Conservation (phyloP, 2,888 invertebrate genomes). For the Mesorhabditis spiculigera region DNA sequence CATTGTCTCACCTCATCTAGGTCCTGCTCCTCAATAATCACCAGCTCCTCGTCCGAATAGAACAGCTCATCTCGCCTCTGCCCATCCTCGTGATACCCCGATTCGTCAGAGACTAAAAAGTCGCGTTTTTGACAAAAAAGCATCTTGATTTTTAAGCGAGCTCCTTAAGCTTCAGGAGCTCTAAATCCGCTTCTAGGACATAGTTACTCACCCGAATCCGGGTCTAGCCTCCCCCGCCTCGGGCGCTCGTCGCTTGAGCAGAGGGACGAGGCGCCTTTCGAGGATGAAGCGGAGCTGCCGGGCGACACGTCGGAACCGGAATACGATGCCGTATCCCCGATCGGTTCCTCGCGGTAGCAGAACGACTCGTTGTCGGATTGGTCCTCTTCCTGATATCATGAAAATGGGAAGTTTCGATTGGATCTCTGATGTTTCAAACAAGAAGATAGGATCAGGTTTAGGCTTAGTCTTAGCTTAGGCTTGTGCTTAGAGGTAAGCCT, state of each 20-base stretch:
- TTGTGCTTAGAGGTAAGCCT: too few relatives aligned
- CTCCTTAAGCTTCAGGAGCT: neutral
- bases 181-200: too few relatives aligned
- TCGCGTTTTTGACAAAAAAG: neutral
- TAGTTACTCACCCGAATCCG: neutral
- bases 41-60: slow-evolving; percentile 39
- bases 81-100: slow-evolving; percentile 38
- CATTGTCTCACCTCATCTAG: slow-evolving; percentile 26
- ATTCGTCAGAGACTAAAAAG: slow-evolving; percentile 4
- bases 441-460: too few relatives aligned
- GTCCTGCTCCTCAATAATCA: slow-evolving; percentile 42
- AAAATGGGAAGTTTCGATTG: neutral
- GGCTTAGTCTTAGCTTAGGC: too few relatives aligned
- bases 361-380: slow-evolving; percentile 36
- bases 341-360: slow-evolving; percentile 44
- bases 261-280: neutral
- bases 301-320: slow-evolving; percentile 12
- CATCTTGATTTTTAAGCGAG: neutral
- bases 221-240: neutral
- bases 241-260: neutral
- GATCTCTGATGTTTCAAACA: neutral
- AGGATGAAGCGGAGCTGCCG: neutral
- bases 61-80: slow-evolving; percentile 33
- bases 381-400: slow-evolving; percentile 30
- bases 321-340: slow-evolving; percentile 36